phyloP scores from a whole-genome alignment of 2,113 vertebrate species.

The Chaenocephalus aceratus region DNA sequence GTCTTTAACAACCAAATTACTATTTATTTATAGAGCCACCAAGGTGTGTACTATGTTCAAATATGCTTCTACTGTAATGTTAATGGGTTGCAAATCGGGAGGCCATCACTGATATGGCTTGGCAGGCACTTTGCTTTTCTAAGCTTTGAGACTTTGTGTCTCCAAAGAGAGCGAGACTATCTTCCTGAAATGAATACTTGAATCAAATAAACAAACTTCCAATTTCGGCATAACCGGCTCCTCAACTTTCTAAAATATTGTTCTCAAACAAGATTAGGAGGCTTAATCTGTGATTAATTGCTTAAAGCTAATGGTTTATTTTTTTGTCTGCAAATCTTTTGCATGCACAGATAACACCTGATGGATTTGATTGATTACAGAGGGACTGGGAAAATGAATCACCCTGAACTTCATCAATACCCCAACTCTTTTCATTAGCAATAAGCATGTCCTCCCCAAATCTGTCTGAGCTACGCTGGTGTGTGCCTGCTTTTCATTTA shows the following conservation, averaged over 20 bases:
- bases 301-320: conserved; percentile 46
- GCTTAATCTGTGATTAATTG: conserved; percentile 45
- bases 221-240: conserved; percentile 15
- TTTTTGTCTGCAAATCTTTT: conserved; percentile 19
- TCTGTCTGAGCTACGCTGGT: background rate
- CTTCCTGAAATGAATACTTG: conserved; percentile 54
- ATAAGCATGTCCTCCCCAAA: conserved; percentile 24
- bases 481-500: conserved; percentile 62
- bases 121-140: conserved; percentile 66
- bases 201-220: conserved; percentile 66
- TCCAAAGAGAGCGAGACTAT: conserved; percentile 48
- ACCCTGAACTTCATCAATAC: conserved; percentile 32
- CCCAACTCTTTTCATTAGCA: conserved; percentile 38
- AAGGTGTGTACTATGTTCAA: conserved; percentile 36
- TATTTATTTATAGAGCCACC: conserved; percentile 32
- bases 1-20: background rate
- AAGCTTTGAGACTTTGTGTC: conserved; percentile 67
- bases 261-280: conserved; percentile 47
- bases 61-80: conserved; percentile 41
- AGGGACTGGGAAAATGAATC: conserved; percentile 40
- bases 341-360: conserved; percentile 27
- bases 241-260: conserved; percentile 22
- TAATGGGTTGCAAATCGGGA: conserved; percentile 39
- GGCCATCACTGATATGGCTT: conserved; percentile 52
- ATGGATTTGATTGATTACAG: conserved; percentile 56